A percentile compares a stretch with the other conserved stretches of the same genome.
These are phyloP conservation scores for Xestia sexstrigata DNA, from an alignment of 2,888 invertebrate species.

Conservation along the genomic window DNA sequence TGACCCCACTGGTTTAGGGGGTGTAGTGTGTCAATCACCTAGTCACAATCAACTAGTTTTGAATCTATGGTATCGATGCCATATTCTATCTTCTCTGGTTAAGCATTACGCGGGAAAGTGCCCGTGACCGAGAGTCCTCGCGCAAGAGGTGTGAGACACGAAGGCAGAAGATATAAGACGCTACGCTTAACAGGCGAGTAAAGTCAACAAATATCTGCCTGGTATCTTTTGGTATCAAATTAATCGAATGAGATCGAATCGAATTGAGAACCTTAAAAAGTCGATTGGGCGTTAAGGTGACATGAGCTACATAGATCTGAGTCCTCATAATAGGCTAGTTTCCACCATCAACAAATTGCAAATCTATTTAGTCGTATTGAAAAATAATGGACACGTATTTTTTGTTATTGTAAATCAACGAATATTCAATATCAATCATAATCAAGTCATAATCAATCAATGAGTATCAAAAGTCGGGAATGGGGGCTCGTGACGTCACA, in stretches of 20 bases:
- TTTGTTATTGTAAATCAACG: too few species aligned
- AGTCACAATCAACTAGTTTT: not conserved
- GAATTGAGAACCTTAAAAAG: not conserved
- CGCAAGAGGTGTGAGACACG: not conserved
- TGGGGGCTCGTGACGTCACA: too few species aligned
- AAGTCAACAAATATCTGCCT: not conserved
- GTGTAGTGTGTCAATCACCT: not conserved
- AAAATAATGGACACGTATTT: too few species aligned
- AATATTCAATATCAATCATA: too few species aligned
- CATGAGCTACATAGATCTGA: not conserved
- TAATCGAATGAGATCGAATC: too few species aligned
- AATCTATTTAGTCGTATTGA: too few species aligned
- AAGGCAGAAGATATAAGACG: not conserved
- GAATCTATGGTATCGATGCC: not conserved
- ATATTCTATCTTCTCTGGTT: not conserved
- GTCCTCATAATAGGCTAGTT: not conserved
- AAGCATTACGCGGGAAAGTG: not conserved
- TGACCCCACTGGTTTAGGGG: not conserved
- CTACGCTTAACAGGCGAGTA: not conserved
- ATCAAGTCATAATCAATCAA: too few species aligned
- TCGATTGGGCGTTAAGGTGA: not conserved
- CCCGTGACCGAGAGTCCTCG: not conserved
- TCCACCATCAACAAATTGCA: too few species aligned
- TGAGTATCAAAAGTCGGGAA: too few species aligned
- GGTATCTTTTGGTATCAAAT: not conserved